Conservation (phyloP, 2,113 vertebrate genomes). For the Mellivora capensis region DNA sequence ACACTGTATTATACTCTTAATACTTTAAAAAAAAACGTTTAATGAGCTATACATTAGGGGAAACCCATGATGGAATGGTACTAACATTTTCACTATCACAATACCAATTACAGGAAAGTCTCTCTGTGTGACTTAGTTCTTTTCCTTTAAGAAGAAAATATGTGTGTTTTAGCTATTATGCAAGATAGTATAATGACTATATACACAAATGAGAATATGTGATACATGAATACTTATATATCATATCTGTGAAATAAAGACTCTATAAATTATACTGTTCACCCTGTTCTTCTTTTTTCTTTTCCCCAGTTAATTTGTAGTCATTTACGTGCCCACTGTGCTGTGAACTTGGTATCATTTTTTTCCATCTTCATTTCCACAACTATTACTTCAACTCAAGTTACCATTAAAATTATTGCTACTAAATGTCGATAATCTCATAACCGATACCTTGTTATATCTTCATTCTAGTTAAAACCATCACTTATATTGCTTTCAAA, state of each 20-base stretch:
- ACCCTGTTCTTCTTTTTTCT: background rate
- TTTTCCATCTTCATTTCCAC: background rate
- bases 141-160: background rate
- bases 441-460: background rate
- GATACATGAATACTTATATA: background rate
- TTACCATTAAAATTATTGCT: background rate
- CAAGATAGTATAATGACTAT: background rate
- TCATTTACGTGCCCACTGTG: background rate
- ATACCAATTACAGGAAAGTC: background rate
- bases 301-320: background rate
- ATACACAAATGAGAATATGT: background rate
- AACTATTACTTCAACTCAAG: background rate
- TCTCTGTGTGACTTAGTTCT: background rate
- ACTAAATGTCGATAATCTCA: background rate
- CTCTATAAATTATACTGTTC: background rate
- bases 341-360: background rate
- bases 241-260: background rate
- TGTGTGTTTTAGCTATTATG: background rate
- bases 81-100: background rate
- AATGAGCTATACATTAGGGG: background rate
- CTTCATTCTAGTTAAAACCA: background rate
- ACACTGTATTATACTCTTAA: background rate
- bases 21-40: background rate
- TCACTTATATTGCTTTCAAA: background rate
- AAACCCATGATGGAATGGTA: background rate